Evolutionary conservation across 2,113 vertebrate species (phyloP).

Genomic region (Atherinomorus stipes): DNA sequence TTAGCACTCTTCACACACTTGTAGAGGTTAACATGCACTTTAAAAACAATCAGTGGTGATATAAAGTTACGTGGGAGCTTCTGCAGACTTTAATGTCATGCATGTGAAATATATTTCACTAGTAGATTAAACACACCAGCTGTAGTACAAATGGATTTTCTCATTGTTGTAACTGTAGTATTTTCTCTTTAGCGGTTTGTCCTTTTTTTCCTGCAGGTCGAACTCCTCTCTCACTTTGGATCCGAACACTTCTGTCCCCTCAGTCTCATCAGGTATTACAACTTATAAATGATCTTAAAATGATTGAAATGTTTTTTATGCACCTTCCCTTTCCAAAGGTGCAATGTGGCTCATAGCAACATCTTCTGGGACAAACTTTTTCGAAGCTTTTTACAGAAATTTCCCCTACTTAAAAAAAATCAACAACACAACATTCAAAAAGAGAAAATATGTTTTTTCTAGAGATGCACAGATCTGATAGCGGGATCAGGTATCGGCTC

Average conservation of each 20-base stretch:
- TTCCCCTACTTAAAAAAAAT: too few species aligned
- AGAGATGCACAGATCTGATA: too few species aligned
- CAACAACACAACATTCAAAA: too few species aligned
- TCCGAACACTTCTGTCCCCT: slow-evolving; percentile 98
- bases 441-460: too few species aligned
- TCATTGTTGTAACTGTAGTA: background rate
- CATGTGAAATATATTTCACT: slow-evolving; percentile 77
- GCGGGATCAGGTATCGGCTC: too few species aligned
- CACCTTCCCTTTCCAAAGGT: too few species aligned
- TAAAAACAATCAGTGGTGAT: slow-evolving; percentile 9
- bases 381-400: too few species aligned
- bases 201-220: slow-evolving; percentile 85
- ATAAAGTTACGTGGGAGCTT: slow-evolving; percentile 64
- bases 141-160: background rate
- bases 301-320: too few species aligned
- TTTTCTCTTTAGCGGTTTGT: slow-evolving; percentile 14
- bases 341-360: too few species aligned
- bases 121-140: slow-evolving; percentile 10
- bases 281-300: too few species aligned
- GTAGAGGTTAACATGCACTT: slow-evolving; percentile 77
- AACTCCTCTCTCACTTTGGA: slow-evolving; percentile 97
- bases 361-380: too few species aligned
- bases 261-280: slow-evolving; percentile 94
- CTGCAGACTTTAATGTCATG: slow-evolving; percentile 67
- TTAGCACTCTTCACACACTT: slow-evolving; percentile 91